A percentile compares a stretch with the other conserved stretches of the same genome.
Evolutionary conservation across 1,140 invertebrate species (phyloP).

Genomic region (Pseudomyrmex gracilis): DNA sequence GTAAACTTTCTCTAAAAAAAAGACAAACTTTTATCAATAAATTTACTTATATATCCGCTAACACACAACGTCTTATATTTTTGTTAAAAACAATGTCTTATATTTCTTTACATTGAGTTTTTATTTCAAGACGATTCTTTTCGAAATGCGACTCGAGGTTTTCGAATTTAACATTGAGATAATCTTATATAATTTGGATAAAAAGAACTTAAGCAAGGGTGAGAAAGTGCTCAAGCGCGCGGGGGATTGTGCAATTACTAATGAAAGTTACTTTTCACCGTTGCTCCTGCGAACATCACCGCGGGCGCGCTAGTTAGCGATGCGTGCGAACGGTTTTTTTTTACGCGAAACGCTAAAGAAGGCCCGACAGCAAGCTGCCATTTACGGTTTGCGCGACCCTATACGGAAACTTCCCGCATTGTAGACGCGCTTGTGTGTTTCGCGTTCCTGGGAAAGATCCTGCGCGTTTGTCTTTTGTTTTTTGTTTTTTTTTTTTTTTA

Average conservation of each 20-base stretch:
- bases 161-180: neutral
- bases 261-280: conserved; percentile 38
- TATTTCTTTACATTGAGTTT: neutral
- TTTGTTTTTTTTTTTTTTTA: conserved; percentile 9
- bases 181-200: conserved; percentile 9
- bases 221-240: neutral
- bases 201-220: conserved; percentile 11
- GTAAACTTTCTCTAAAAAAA: too few relatives aligned
- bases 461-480: neutral
- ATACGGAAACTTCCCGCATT: conserved; percentile 58
- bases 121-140: neutral
- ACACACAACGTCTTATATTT: neutral
- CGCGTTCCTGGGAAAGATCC: conserved; percentile 16
- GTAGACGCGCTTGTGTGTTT: conserved; percentile 6
- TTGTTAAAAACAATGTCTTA: too few relatives aligned
- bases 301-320: neutral
- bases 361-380: conserved; percentile 68
- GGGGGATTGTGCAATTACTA: conserved; percentile 32
- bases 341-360: conserved; percentile 50
- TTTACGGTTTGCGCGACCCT: conserved; percentile 72
- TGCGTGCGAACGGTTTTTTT: conserved; percentile 32
- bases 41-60: too few relatives aligned
- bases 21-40: too few relatives aligned
- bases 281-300: neutral
- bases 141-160: neutral